Evolutionary conservation across 2,888 invertebrate genomes (phyloP).

Genomic region (Eremobia ochroleuca): DNA sequence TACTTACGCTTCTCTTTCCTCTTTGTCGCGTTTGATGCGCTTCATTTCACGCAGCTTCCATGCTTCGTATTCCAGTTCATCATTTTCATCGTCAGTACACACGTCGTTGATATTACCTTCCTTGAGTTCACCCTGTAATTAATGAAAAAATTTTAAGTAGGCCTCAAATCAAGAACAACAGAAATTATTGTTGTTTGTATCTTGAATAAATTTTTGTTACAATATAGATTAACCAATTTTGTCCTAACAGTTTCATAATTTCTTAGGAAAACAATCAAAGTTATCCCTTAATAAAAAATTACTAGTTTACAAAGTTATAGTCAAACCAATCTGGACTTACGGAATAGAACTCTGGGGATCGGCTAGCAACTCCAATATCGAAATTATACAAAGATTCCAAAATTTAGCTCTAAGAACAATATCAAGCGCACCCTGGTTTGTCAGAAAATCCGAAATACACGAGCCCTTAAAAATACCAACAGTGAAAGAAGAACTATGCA

Average conservation of each 20-base stretch:
- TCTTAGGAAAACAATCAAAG: too few species aligned
- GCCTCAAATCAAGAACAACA: background rate
- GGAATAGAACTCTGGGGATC: too few species aligned
- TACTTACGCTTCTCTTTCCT: constrained; percentile 97
- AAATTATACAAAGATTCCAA: too few species aligned
- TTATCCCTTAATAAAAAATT: too few species aligned
- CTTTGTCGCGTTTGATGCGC: constrained; percentile 98
- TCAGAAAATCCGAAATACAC: too few species aligned
- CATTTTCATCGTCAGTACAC: constrained; percentile 98
- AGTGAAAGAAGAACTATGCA: too few species aligned
- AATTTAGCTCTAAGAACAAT: too few species aligned
- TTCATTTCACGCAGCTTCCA: constrained; percentile 99
- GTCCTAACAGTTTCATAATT: background rate
- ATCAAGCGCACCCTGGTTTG: too few species aligned
- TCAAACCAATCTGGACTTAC: too few species aligned
- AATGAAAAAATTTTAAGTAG: background rate
- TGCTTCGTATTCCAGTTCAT: constrained; percentile 98
- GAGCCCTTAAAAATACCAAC: too few species aligned
- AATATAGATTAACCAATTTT: background rate
- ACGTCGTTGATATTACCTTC: constrained; percentile 96
- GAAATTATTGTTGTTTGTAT: background rate
- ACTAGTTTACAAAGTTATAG: too few species aligned
- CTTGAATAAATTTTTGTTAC: background rate
- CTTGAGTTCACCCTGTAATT: constrained; percentile 92
- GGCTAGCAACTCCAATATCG: too few species aligned